Evolutionary conservation across 2,888 invertebrate species (phyloP).

Genomic region (Kryphioiulus occultus): DNA sequence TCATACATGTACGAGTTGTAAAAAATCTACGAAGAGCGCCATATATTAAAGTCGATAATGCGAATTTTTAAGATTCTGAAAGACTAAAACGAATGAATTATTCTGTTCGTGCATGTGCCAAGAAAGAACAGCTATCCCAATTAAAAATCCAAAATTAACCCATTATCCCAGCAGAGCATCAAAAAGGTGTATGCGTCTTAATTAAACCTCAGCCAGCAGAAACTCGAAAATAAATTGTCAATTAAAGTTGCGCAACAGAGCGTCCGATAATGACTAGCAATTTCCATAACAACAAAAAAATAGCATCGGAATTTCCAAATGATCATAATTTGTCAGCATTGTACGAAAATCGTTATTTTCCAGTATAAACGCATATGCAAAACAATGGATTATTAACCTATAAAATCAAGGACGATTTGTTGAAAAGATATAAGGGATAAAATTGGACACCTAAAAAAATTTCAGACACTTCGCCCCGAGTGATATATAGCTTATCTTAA

Average conservation of each 20-base stretch:
- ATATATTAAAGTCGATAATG: not conserved
- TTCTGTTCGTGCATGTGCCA: not conserved
- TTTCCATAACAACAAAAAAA: not conserved
- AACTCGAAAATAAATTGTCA: not conserved
- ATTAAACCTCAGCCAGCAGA: not conserved
- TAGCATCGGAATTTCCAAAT: not conserved
- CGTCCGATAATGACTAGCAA: not conserved
- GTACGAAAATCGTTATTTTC: not conserved
- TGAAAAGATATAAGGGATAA: not conserved
- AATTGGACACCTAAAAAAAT: not conserved
- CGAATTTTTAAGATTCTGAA: not conserved
- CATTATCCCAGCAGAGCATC: too few relatives aligned
- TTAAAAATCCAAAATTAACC: too few relatives aligned
- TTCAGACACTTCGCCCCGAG: not conserved
- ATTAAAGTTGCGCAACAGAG: not conserved
- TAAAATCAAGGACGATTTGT: not conserved
- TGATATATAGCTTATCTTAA: not conserved
- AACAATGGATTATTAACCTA: slow-evolving; percentile 17
- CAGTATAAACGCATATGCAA: not conserved
- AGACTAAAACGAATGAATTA: not conserved
- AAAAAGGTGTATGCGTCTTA: not conserved
- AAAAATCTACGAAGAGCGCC: not conserved
- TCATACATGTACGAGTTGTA: not conserved
- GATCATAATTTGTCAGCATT: not conserved
- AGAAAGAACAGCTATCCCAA: not conserved